Percentiles rank a stretch among this genome's conserved stretches.
Evolutionary conservation across 2,888 invertebrate species (phyloP).

Genomic region (Standfussiana lucernea): DNA sequence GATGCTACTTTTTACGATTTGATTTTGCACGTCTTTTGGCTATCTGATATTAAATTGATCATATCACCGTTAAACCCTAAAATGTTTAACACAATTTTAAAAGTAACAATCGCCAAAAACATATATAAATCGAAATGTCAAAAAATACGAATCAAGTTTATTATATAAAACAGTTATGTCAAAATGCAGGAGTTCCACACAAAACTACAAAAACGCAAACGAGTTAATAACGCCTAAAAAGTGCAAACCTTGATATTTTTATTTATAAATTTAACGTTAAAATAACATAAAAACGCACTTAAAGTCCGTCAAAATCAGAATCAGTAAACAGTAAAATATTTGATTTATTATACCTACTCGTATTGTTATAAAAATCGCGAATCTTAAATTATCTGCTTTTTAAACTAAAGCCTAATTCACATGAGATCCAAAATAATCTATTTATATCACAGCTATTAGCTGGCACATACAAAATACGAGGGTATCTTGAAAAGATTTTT

Average conservation of each 20-base stretch:
- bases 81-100: background rate
- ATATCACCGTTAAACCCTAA: background rate
- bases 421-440: background rate
- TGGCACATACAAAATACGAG: background rate
- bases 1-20: background rate
- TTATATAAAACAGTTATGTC: background rate
- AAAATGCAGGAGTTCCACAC: conserved; percentile 9
- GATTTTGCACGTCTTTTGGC: background rate
- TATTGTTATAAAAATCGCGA: conserved; percentile 15
- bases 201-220: conserved; percentile 36
- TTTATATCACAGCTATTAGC: background rate
- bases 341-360: conserved; percentile 42
- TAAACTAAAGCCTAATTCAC: background rate
- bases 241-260: conserved; percentile 6
- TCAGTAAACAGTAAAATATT: conserved; percentile 31
- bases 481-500: background rate
- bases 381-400: conserved; percentile 8
- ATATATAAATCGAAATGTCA: background rate
- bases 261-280: conserved; percentile 9
- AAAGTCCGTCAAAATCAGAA: conserved; percentile 30
- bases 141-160: background rate
- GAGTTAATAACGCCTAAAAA: background rate
- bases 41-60: too few species aligned
- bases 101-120: background rate
- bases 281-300: conserved; percentile 33